Base-by-base conservation (phyloP, 2,113 vertebrate genomes). In the Beaufortia kweichowensis region DNA sequence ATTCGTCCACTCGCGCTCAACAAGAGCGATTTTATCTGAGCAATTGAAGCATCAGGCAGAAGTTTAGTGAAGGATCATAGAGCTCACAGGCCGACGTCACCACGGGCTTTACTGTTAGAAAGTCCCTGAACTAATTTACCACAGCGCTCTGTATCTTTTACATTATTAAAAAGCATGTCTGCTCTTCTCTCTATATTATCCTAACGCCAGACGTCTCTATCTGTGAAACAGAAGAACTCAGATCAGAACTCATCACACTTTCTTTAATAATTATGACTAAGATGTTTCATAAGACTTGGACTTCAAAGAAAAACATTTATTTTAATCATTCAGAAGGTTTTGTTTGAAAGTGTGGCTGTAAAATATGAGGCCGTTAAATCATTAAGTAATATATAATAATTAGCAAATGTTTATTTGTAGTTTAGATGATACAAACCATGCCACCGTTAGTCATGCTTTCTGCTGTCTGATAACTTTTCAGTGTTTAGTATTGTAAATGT, bases 91-190 rank as follows among this genome's bases (percentile, higher is more conserved):
- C 70, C 50, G 33, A 35, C 79, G 76, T 70, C 75, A 81, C 56
- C 68, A n/a, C n/a, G n/a, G n/a, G n/a, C n/a, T n/a, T n/a, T n/a
- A n/a, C n/a, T n/a, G 53, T 74, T 68, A 80, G 61, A 75, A 76
- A 78, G 43, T 64, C 55, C 79, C 28, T 28, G 65, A 84, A 84
- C 80, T 84, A 85, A 87, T 87, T 85, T 86, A 80, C 77, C 77
- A 71, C 35, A 50, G 65, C 65, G 78, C 75, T 77, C 81, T 75
- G 66, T 82, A 83, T 84, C 81, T 80, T 73, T 79, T 81, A 79
- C 79, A 86, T 85, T 88, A 87, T 88, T 86, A 85, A 84, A 39
- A 86, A 82, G 70, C 82, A 79, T 86, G 81, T 86, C 77, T 83
- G 62, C 85, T 84, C 82, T 80, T 77, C 76, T 55, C 79, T 81